Evolutionary conservation across 1,140 invertebrate genomes (phyloP).

Genomic region (Drosophila ohnishii): DNA sequence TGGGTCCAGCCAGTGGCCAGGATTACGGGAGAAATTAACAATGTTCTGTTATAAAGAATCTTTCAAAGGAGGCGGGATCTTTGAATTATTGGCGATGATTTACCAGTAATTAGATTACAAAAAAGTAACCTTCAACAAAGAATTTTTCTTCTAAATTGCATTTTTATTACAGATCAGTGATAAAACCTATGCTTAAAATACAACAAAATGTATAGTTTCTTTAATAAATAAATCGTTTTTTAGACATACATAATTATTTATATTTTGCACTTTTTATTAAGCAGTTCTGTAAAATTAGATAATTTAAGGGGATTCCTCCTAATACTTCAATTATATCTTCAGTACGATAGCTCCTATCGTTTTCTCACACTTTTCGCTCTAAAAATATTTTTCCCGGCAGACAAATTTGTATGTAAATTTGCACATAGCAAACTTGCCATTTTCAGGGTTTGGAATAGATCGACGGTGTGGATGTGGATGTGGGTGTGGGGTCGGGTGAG

Average conservation of each 20-base stretch:
- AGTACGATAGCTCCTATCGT: slow-evolving; percentile 1
- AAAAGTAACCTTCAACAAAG: not conserved
- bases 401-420: slow-evolving; percentile 82
- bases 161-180: not conserved
- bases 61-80: not conserved
- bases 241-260: too few species aligned
- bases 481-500: slow-evolving; percentile 2
- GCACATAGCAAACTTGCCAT: slow-evolving; percentile 24
- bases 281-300: too few species aligned
- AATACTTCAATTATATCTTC: slow-evolving; percentile 4
- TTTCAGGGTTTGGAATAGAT: slow-evolving; percentile 17
- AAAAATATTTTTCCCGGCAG: slow-evolving; percentile 45
- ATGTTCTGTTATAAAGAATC: not conserved
- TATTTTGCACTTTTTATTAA: not conserved
- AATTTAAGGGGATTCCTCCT: not conserved
- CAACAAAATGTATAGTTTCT: too few species aligned
- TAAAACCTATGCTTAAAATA: too few species aligned
- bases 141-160: not conserved
- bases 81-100: slow-evolving; percentile 9
- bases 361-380: slow-evolving; percentile 53
- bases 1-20: not conserved
- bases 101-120: not conserved
- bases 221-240: too few species aligned
- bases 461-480: not conserved
- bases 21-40: slow-evolving; percentile 8